Conservation (phyloP, 1,140 invertebrate species). For the Rhynchophorus ferrugineus region DNA sequence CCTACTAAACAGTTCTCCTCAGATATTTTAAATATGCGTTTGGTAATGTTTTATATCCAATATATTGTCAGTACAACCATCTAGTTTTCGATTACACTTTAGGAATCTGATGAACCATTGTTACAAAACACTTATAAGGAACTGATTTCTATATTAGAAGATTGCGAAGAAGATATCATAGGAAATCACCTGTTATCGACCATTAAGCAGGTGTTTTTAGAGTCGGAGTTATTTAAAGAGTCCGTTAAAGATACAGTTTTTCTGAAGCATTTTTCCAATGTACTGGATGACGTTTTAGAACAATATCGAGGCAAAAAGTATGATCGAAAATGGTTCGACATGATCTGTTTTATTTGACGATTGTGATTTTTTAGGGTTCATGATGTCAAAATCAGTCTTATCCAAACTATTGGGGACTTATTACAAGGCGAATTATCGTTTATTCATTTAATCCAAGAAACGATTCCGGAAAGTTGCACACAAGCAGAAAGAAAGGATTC, state of each 20-base stretch:
- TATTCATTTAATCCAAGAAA: constrained; percentile 34
- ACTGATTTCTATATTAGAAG: constrained; percentile 27
- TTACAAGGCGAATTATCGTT: constrained; percentile 33
- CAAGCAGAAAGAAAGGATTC: constrained; percentile 9
- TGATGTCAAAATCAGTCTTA: constrained; percentile 26
- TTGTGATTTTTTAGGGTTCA: constrained; percentile 25
- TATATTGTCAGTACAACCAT: not conserved
- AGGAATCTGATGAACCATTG: constrained; percentile 19
- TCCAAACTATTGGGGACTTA: constrained; percentile 32
- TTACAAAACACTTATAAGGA: constrained; percentile 23
- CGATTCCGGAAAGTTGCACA: constrained; percentile 20
- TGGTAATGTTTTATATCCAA: constrained; percentile 7
- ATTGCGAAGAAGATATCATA: constrained; percentile 26
- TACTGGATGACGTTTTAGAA: constrained; percentile 30
- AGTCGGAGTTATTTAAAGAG: constrained; percentile 28
- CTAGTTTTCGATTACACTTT: not conserved
- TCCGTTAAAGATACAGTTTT: constrained; percentile 30
- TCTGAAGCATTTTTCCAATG: constrained; percentile 32
- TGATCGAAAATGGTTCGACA: constrained; percentile 3
- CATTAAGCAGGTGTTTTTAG: constrained; percentile 31
- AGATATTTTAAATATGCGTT: constrained; percentile 13
- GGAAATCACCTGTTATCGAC: constrained; percentile 23
- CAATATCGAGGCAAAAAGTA: constrained; percentile 36
- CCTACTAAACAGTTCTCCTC: constrained; percentile 15
- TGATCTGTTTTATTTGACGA: not conserved